Evolutionary conservation across 2,797 vertebrate species (phyloP).

Genomic region (Crenichthys baileyi): DNA sequence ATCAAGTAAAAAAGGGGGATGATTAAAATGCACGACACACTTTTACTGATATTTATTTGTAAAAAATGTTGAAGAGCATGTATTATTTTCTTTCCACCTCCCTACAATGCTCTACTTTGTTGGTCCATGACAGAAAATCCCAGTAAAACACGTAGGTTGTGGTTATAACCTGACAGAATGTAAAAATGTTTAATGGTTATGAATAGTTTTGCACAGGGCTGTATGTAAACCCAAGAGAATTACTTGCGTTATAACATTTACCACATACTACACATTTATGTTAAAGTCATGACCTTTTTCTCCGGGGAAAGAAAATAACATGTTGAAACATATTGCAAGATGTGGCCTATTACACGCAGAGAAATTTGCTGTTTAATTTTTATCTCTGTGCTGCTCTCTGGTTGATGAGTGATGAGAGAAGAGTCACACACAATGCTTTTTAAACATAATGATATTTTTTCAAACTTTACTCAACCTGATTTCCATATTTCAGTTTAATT

Average conservation of each 20-base stretch:
- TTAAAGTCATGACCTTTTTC: neutral
- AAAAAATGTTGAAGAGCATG: neutral
- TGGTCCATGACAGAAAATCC: neutral
- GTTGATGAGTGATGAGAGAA: slow-evolving; percentile 33
- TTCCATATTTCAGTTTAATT: slow-evolving; percentile 46
- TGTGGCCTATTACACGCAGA: neutral
- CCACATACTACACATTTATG: neutral
- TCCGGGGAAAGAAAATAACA: neutral
- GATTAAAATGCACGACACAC: neutral
- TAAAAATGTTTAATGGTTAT: slow-evolving; percentile 5
- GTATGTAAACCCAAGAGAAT: neutral
- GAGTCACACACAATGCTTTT: slow-evolving; percentile 37
- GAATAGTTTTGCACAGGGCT: neutral
- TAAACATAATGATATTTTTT: slow-evolving; percentile 50
- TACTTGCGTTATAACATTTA: neutral
- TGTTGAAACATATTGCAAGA: neutral
- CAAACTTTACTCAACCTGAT: slow-evolving; percentile 4
- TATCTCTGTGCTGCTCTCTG: neutral
- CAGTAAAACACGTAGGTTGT: neutral
- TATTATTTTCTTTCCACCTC: neutral
- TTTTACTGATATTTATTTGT: neutral
- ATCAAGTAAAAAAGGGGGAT: neutral
- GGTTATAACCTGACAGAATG: neutral
- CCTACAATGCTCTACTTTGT: neutral
- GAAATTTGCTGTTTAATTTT: neutral